phyloP scores from a whole-genome alignment of 1,140 invertebrate genomes.

The Heterodera schachtii region DNA sequence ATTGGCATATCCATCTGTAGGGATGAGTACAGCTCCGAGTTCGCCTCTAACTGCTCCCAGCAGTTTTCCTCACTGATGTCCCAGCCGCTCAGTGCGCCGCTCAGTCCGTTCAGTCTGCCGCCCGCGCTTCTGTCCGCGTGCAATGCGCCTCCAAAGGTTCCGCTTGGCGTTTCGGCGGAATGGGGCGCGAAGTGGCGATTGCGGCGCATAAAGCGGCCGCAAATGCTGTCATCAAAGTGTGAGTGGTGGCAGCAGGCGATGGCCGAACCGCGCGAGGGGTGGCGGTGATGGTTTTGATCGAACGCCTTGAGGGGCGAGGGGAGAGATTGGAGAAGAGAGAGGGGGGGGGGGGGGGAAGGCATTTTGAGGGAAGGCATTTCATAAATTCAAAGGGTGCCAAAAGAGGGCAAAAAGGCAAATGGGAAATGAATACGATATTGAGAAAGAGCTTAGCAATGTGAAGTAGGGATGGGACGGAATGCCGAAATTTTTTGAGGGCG shows the following conservation, averaged over 20 bases:
- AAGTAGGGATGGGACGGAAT: no score
- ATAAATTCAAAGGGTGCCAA: no score
- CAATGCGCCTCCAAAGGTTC: slow-evolving; percentile 69
- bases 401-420: neutral
- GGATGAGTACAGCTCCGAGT: slow-evolving; percentile 84
- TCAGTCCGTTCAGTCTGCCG: slow-evolving; percentile 87
- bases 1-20: slow-evolving; percentile 80
- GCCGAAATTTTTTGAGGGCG: no score
- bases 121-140: slow-evolving; percentile 87
- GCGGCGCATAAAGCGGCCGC: slow-evolving; percentile 27
- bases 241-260: slow-evolving; percentile 18
- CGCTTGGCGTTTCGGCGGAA: slow-evolving; percentile 72
- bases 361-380: neutral
- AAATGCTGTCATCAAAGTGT: slow-evolving; percentile 22
- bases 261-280: neutral
- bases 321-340: neutral
- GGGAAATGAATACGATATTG: neutral
- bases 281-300: slow-evolving; percentile 19
- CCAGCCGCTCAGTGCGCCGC: slow-evolving; percentile 71
- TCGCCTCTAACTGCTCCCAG: slow-evolving; percentile 97
- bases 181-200: slow-evolving; percentile 4
- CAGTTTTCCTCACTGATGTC: slow-evolving; percentile 72
- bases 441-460: neutral
- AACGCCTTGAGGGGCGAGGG: slow-evolving; percentile 33
- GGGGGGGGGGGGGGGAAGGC: no score